Conservation (phyloP, 1,140 invertebrate genomes). For the Drosophila mojavensis region DNA sequence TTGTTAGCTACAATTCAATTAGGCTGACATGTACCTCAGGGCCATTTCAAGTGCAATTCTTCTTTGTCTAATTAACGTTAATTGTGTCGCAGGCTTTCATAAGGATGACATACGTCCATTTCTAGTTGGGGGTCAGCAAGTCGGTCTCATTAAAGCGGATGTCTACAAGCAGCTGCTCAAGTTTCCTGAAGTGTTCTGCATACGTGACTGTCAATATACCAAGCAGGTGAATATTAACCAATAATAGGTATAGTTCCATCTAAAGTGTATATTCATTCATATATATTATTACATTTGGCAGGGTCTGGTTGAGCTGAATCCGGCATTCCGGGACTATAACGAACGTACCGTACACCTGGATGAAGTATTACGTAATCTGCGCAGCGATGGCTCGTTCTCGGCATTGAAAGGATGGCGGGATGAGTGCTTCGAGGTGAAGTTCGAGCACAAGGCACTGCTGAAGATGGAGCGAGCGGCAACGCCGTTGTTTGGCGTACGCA, state of each 20-base stretch:
- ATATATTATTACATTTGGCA: slow-evolving; percentile 21
- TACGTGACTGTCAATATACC: slow-evolving; percentile 77
- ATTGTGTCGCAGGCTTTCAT: slow-evolving; percentile 86
- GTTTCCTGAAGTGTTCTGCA: slow-evolving; percentile 90
- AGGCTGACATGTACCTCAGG: not conserved
- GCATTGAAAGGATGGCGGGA: slow-evolving; percentile 95
- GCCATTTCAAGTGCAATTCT: slow-evolving; percentile 6
- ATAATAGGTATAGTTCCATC: slow-evolving; percentile 1
- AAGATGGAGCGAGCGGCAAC: slow-evolving; percentile 96
- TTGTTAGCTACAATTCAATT: slow-evolving; percentile 12
- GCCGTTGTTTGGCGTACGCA: slow-evolving; percentile 95
- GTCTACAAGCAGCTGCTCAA: slow-evolving; percentile 91
- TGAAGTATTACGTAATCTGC: slow-evolving; percentile 90
- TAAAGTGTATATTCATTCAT: not conserved
- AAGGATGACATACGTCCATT: slow-evolving; percentile 93
- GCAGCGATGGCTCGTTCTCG: slow-evolving; percentile 86
- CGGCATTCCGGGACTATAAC: slow-evolving; percentile 92
- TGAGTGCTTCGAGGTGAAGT: slow-evolving; percentile 95
- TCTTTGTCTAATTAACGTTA: slow-evolving; percentile 34
- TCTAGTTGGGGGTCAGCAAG: slow-evolving; percentile 93
- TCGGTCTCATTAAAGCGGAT: slow-evolving; percentile 93
- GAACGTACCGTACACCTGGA: slow-evolving; percentile 92
- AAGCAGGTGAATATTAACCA: slow-evolving; percentile 65
- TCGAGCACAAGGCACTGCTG: slow-evolving; percentile 88
- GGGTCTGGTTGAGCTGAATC: slow-evolving; percentile 90